Percentiles rank a stretch among this genome's conserved stretches.
Conservation (phyloP, 2,797 vertebrate genomes). For the Crax fasciolata region DNA sequence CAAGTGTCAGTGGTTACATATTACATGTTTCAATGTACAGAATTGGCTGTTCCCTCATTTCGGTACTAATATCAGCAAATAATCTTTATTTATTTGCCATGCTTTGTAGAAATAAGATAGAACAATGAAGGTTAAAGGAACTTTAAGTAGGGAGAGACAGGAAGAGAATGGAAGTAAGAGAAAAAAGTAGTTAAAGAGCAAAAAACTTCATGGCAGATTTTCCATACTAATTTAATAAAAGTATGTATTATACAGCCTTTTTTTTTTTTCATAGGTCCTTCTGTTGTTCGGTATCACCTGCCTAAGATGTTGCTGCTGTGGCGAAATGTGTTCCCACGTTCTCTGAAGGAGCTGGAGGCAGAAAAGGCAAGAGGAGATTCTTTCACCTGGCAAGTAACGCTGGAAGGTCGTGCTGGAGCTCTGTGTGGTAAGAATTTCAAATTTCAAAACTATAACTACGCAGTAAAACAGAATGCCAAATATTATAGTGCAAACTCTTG, state of each 20-base stretch:
- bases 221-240: neutral
- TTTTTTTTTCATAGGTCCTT: slow-evolving; percentile 86
- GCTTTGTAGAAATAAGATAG: neutral
- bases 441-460: rapidly evolving
- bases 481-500: neutral
- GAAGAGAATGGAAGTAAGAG: neutral
- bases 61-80: neutral
- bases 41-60: neutral
- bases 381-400: slow-evolving; percentile 98
- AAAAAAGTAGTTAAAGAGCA: neutral
- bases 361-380: slow-evolving; percentile 97
- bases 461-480: neutral
- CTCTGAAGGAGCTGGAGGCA: slow-evolving; percentile 96
- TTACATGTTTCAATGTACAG: neutral
- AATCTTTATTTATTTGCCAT: neutral
- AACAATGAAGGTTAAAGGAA: neutral
- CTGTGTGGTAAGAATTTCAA: slow-evolving; percentile 90
- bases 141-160: neutral
- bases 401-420: slow-evolving; percentile 97
- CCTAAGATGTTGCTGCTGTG: slow-evolving; percentile 98
- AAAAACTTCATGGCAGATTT: neutral
- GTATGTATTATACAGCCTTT: neutral
- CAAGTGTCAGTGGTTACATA: neutral
- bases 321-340: slow-evolving; percentile 98
- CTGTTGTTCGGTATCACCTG: slow-evolving; percentile 96